A percentile compares a stretch with the other conserved stretches of the same genome.
Conservation (phyloP, 1,140 invertebrate genomes). For the Argopecten irradians region DNA sequence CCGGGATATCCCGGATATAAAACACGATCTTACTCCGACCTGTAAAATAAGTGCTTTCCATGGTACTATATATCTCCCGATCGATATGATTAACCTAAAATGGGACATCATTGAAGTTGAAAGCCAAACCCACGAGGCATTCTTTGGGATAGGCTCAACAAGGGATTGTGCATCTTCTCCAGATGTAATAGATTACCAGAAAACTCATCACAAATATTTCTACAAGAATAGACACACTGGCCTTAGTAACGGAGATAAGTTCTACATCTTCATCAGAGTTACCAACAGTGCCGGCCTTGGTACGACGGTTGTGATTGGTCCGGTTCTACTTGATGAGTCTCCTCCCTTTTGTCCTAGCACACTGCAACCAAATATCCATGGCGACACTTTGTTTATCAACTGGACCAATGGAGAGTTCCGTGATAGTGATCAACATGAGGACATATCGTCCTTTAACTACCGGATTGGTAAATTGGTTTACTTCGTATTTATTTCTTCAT, state of each 20-base stretch:
- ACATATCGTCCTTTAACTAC: constrained; percentile 42
- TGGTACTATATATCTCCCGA: not conserved
- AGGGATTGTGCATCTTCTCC: not conserved
- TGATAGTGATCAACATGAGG: constrained; percentile 50
- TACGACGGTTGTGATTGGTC: constrained; percentile 45
- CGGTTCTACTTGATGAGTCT: constrained; percentile 61
- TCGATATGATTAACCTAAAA: constrained; percentile 36
- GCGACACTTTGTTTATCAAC: constrained; percentile 31
- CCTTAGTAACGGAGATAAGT: constrained; percentile 41
- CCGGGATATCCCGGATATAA: not conserved
- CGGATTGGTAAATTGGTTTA: constrained; percentile 57
- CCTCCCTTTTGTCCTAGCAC: constrained; percentile 44
- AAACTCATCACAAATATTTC: constrained; percentile 33
- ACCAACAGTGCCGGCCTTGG: constrained; percentile 56
- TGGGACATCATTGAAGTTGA: constrained; percentile 43
- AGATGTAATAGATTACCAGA: constrained; percentile 38
- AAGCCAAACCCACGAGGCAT: constrained; percentile 48
- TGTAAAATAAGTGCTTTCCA: not conserved
- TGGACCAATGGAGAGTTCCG: constrained; percentile 51
- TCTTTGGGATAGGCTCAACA: constrained; percentile 43
- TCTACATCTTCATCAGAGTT: constrained; percentile 53
- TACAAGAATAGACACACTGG: constrained; percentile 47
- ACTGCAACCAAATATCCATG: constrained; percentile 24
- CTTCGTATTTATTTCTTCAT: no score
- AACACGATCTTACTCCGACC: not conserved